phyloP scores from a whole-genome alignment of 2,113 vertebrate genomes.

The Monopterus albus region DNA sequence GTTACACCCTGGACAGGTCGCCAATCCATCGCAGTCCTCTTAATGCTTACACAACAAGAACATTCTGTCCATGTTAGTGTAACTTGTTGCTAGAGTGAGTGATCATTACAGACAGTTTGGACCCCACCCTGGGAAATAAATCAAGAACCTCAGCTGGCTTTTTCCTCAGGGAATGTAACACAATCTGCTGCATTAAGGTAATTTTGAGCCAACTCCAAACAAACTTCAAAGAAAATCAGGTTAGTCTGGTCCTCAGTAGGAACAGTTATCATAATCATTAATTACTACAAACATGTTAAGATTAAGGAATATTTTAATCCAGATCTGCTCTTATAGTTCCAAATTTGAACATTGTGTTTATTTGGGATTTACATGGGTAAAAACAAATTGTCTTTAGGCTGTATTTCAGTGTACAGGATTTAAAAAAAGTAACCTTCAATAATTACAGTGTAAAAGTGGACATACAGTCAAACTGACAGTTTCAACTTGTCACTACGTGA shows the following conservation, averaged over 20 bases:
- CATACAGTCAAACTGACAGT: neutral
- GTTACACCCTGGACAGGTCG: too few species aligned
- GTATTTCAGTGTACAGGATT: neutral
- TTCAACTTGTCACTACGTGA: conserved; percentile 12
- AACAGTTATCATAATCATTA: neutral
- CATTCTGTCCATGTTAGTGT: conserved; percentile 66
- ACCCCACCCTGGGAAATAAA: conserved; percentile 54
- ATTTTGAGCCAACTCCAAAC: neutral
- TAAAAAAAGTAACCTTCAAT: neutral
- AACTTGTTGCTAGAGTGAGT: conserved; percentile 37
- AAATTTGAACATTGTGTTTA: too few species aligned
- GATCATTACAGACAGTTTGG: conserved; percentile 61
- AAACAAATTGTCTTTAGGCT: neutral
- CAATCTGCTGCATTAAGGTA: conserved; percentile 17
- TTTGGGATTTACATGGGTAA: neutral
- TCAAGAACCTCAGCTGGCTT: conserved; percentile 26
- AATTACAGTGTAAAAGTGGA: neutral
- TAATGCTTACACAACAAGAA: too few species aligned
- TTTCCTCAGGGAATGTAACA: conserved; percentile 43
- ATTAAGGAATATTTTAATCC: too few species aligned
- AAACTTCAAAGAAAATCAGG: conserved; percentile 4
- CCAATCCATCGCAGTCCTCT: too few species aligned
- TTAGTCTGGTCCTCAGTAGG: neutral
- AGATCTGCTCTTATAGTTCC: too few species aligned
- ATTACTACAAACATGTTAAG: neutral